Evolutionary conservation across 2,888 invertebrate species (phyloP), one percentile per base, ranked within the genome.

Genomic region (Pristionchus entomophagus): DNA sequence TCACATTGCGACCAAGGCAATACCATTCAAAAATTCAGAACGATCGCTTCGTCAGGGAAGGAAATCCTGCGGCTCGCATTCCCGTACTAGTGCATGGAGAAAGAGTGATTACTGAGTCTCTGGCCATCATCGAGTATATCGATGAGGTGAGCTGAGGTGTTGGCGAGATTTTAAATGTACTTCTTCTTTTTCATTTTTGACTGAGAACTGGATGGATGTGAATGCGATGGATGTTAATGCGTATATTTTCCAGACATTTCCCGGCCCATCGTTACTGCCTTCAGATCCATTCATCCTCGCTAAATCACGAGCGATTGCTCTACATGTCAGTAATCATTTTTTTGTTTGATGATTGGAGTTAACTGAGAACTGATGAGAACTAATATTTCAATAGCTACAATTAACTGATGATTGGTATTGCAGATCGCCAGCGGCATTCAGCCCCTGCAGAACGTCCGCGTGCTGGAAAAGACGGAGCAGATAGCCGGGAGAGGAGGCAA

Each of bases 401-500:
- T 26, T n/a, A n/a, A n/a, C 3, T 4, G 32, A 2, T 6, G 12
- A n/a, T 32, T 62, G 62, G 32, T 14, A 32, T 65, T 65, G 19
- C 65, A 65, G 65, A 65, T 65, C 35, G 65, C 35, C 1, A 17
- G 65, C 22, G 65, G 65, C 35, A 65, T 65, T 38, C 65, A 65
- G 65, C 65, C 65, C 65, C 19, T 65, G 14, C 65, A 65, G 38
- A 65, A 65, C 29, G 65, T 65, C 19, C 65, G 65, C 4, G 65
- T 65, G 38, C 32, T 35, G 32, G 19, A 35, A 4, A 65, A 65
- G 65, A 38, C 35, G 3, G 65, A 65, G 35, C 35, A 65, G 17
- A n/a, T 65, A 19, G 65, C 38, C 22, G 38, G 65, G 17, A 35
- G n/a, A n/a, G n/a, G 19, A 26, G 65, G 65, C 17, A 38, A 32